Evolutionary conservation across 2,888 invertebrate species (phyloP), one percentile per base, ranked within the genome.

Genomic region (Polymixis lichenea): DNA sequence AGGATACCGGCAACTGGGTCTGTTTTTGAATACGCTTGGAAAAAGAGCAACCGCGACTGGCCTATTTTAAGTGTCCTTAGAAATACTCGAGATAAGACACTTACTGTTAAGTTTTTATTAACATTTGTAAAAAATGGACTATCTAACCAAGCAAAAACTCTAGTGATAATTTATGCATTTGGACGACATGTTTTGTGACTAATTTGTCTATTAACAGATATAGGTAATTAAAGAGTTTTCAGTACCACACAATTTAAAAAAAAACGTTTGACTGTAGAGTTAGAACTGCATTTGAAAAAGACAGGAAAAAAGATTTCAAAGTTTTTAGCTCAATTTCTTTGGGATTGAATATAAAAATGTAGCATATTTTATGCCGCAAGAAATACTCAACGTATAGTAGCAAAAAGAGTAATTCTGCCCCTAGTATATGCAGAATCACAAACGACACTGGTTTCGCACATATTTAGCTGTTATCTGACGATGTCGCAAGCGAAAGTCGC

Each of bases 401-500:
- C 70, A 60, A 75, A 71, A 73, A 77, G 6, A n/a, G 19, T 62
- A 43, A 70, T 61, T 67, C 51, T 19, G 3, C 49, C 43, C 49
- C 32, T 70, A 51, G n/a, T 81, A 64, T 84, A 81, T 76, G 49
- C 66, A 56, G 49, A 72, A 55, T 49, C 55, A 43, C 56, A 61
- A 66, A 46, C 49, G 46, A 73, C 72, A 60, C 70, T 56, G 11
- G 78, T 72, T 82, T 74, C 66, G 64, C 46, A 75, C 66, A 82
- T 78, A 77, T 80, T 80, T 76, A 80, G 58, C 82, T 73, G 68
- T 79, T 84, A 84, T 84, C 80, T 85, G 83, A 81, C 80, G 68
- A 75, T 86, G 88, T 89, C 88, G 85, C 89, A 83, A 86, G 80
- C 85, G 90, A 92, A 92, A 92, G 91, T 89, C 65, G 86, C 84